Evolutionary conservation across 2,797 vertebrate genomes (phyloP), one percentile per base, ranked within the genome.

Genomic region (Distichodus sexfasciatus): DNA sequence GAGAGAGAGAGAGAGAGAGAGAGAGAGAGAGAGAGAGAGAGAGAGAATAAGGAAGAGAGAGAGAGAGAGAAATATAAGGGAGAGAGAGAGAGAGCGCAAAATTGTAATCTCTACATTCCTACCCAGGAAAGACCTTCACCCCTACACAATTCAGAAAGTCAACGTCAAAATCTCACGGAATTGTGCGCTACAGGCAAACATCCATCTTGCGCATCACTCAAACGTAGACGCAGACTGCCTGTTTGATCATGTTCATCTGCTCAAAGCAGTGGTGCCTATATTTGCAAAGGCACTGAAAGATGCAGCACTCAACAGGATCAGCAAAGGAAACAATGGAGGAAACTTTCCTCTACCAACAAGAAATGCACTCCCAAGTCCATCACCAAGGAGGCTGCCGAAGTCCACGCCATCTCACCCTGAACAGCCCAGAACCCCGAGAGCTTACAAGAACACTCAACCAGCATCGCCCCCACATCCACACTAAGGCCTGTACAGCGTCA

Each of bases 81-180:
- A 35, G 38, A 35, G 28, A n/a, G 33, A 51, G 51, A 33, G 19
- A 43, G 53, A 36, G 51, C 44, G 38, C 1, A 70, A 50, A 29
- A 50, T 69, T 1, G 33, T 36, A 5, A 67, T 70, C n/a, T 62
- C 26, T 17, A 24, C 36, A 6, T 12, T 70, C 15, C 24, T 69
- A 9, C 33, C 66, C 6, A 11, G 26, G 0, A 61, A 40, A 33
- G 57, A 69, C 17, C n/a, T 43, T 4, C 35, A 59, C 2, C 44
- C 43, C 1, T 24, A 60, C 3, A 61, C 28, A 8, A 61, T 61
- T 7, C 55, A 43, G 12, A n/a, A 24, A 15, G 9, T 69, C 6
- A 70, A 54, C 14, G 47, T 19, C 1, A 61, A 11, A 11, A 61
- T 31, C 58, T 61, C 40, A 24, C 17, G 58, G 28, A n/a, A 19